Evolutionary conservation across 35 echinoderm and acorn worm genomes (phyloP), one percentile per base, ranked within the genome.

Genomic region (Ophiothrix spiculata): DNA sequence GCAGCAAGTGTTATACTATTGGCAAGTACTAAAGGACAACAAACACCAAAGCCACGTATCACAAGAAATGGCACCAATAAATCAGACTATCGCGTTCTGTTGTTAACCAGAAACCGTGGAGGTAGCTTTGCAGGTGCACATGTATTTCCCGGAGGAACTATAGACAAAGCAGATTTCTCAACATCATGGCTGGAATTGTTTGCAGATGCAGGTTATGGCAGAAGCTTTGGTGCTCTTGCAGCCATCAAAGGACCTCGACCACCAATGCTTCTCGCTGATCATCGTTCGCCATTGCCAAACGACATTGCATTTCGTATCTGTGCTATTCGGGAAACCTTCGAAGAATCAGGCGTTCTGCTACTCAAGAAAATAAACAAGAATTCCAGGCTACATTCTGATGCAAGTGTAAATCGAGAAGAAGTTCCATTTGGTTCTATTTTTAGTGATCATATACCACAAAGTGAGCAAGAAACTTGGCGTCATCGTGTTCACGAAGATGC

Each of bases 251-350:
- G 89, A 0, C 84, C 39, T 29, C 77, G 89, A 39, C 87, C 92
- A 56, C 85, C 92, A 14, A 49, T 91, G 33, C 78, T 90, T 0
- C 38, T 77, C 29, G 42, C 56, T 12, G 74, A 81, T 37, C 56
- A 54, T 39, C 75, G 56, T 0, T 32, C 31, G 21, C 80, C 73
- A n/a, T 0, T 91, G 4, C 93, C 89, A 31, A 88, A 78, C 38
- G 93, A 91, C 33, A 78, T 95, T 31, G 93, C 93, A 33, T 91
- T 84, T 38, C 35, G 93, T 31, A 95, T 95, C 39, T 95, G 89
- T 82, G 93, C 93, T 0, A 95, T 95, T 35, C 75, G 93, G 28
- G 93, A 95, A 79, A 88, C 93, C 0, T 95, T 95, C 56, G 93
- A 95, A 32, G 93, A 95, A 56, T 79, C 79, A n/a, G 93, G 93